phyloP scores from a whole-genome alignment of 1,140 invertebrate species.

The Musca domestica region DNA sequence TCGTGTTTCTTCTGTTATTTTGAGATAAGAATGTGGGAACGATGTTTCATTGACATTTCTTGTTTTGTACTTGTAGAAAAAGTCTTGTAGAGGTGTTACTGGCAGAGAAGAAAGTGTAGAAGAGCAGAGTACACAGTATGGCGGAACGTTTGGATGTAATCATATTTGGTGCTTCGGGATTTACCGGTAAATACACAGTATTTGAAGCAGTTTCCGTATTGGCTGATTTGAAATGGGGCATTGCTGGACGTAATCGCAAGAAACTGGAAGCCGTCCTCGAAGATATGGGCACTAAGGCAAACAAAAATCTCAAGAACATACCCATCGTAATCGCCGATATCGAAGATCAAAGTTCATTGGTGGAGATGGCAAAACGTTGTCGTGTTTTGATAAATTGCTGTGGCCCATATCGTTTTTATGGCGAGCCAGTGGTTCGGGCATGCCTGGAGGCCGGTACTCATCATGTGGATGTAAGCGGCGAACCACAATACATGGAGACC shows the following conservation, averaged over 20 bases:
- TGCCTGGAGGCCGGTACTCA: conserved; percentile 79
- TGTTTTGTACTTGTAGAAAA: too few relatives aligned
- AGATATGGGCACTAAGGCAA: conserved; percentile 57
- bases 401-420: conserved; percentile 86
- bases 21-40: too few relatives aligned
- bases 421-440: conserved; percentile 87
- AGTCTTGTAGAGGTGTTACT: too few relatives aligned
- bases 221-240: conserved; percentile 53
- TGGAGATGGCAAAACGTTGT: conserved; percentile 71
- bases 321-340: conserved; percentile 77
- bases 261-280: conserved; percentile 71
- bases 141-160: conserved; percentile 66
- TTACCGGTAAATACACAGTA: conserved; percentile 77
- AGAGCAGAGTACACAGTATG: too few relatives aligned
- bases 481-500: conserved; percentile 84
- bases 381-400: conserved; percentile 79
- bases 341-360: conserved; percentile 67
- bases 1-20: too few relatives aligned
- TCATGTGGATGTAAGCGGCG: conserved; percentile 89
- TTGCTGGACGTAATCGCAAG: conserved; percentile 51
- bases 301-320: conserved; percentile 62
- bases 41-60: too few relatives aligned
- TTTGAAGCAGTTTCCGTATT: conserved; percentile 61
- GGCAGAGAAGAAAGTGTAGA: too few relatives aligned
- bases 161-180: conserved; percentile 82